phyloP scores from a whole-genome alignment of 2,888 invertebrate species.

The Galeopsomyia nigrocyanea region DNA sequence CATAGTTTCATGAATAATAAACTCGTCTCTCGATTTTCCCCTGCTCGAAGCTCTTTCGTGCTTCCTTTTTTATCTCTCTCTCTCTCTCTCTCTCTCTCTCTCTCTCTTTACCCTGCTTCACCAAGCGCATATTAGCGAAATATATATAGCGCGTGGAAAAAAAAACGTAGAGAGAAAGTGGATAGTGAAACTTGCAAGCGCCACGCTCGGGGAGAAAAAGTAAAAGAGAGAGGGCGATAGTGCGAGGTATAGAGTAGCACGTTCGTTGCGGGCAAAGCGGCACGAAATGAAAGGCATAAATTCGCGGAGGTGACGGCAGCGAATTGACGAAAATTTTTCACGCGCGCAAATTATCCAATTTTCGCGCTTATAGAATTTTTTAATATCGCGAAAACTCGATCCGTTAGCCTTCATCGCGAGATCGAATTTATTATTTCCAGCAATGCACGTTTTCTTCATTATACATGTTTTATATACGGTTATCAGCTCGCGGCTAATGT shows the following conservation, averaged over 20 bases:
- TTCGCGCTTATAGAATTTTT: no score
- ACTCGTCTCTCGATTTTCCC: conserved; percentile 11
- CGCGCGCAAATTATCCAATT: no score
- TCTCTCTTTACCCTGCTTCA: neutral
- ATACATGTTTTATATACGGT: no score
- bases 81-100: no score
- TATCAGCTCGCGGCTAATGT: no score
- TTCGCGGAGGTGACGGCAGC: neutral
- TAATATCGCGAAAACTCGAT: no score
- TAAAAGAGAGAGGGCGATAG: conserved; percentile 13
- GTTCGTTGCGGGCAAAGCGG: neutral
- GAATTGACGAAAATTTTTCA: no score
- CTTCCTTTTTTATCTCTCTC: neutral
- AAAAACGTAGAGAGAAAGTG: conserved; percentile 19
- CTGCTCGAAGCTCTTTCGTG: conserved; percentile 19
- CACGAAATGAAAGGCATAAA: conserved; percentile 34
- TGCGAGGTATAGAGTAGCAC: neutral
- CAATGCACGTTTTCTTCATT: no score
- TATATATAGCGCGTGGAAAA: neutral
- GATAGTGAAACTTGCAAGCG: no score
- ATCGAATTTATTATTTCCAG: no score
- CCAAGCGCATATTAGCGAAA: neutral
- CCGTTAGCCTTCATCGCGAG: no score
- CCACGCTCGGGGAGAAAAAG: neutral
- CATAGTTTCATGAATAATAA: conserved; percentile 49